A percentile compares a stretch with the other conserved stretches of the same genome.
Evolutionary conservation across 2,113 vertebrate genomes (phyloP).

Genomic region (Syngnathus floridae): DNA sequence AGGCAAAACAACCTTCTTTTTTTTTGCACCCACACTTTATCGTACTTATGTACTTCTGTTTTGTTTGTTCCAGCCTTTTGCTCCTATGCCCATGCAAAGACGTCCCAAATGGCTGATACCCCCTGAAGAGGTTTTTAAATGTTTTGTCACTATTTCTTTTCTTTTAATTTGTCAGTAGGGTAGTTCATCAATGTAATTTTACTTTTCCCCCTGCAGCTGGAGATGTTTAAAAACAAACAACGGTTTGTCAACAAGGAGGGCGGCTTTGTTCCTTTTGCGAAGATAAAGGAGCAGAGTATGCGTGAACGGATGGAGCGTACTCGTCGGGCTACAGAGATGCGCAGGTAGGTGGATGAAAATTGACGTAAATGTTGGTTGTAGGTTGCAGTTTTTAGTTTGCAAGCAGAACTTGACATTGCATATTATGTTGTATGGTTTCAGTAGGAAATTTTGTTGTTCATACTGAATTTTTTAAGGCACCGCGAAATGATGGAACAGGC

Average conservation of each 20-base stretch:
- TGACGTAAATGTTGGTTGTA: no score
- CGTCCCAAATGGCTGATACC: conserved; percentile 69
- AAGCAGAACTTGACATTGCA: not conserved
- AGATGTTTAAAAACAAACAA: conserved; percentile 77
- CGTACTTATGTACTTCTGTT: not conserved
- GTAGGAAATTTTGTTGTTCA: not conserved
- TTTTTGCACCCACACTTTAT: not conserved
- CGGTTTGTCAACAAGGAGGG: conserved; percentile 77
- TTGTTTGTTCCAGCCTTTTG: conserved; percentile 49
- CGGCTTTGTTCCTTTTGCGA: conserved; percentile 90
- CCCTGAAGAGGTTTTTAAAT: conserved; percentile 64
- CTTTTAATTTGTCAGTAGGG: not conserved
- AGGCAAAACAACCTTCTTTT: no score
- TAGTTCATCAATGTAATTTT: not conserved
- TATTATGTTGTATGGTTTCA: not conserved
- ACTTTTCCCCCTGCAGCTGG: conserved; percentile 41
- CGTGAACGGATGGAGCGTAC: conserved; percentile 84
- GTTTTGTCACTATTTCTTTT: not conserved
- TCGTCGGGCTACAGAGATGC: conserved; percentile 82
- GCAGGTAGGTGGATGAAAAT: conserved; percentile 72
- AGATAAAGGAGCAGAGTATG: conserved; percentile 92
- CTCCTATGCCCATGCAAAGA: conserved; percentile 59
- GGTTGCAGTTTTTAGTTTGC: not conserved
- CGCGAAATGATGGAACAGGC: conserved; percentile 89
- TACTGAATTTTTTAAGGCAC: conserved; percentile 64